These are phyloP conservation scores for Percopsis omiscomaycus DNA, from an alignment of 2,797 vertebrate genomes.

Conservation along the genomic window DNA sequence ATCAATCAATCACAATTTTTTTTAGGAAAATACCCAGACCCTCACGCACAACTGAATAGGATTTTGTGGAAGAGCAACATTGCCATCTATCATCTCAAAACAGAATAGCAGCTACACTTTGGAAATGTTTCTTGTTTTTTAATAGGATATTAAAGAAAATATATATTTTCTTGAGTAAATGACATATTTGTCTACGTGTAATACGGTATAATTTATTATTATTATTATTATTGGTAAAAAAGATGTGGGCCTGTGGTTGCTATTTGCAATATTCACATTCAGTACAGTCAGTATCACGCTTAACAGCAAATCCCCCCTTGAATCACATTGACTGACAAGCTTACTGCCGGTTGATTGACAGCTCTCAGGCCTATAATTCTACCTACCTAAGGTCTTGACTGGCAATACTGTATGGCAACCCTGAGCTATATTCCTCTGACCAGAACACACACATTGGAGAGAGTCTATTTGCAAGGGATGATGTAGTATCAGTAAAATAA, in stretches of 20 bases:
- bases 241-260: no score
- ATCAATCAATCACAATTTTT: neutral
- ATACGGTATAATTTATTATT: no score
- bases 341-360: slow-evolving; percentile 11
- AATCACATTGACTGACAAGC: no score
- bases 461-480: slow-evolving; percentile 52
- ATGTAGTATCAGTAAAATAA: slow-evolving; percentile 41
- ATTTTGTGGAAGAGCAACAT: slow-evolving; percentile 82
- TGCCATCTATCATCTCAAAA: slow-evolving; percentile 85
- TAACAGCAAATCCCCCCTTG: no score
- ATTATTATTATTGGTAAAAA: no score
- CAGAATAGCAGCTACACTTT: slow-evolving; percentile 41
- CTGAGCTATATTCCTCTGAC: slow-evolving; percentile 48
- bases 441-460: slow-evolving; percentile 12
- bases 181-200: neutral
- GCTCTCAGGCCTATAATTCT: slow-evolving; percentile 21
- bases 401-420: slow-evolving; percentile 18
- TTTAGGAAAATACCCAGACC: slow-evolving; percentile 16
- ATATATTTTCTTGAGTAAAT: neutral
- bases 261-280: no score
- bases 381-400: slow-evolving; percentile 10
- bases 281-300: no score
- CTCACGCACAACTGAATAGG: neutral
- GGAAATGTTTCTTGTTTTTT: neutral
- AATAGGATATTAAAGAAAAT: neutral